phyloP scores from a whole-genome alignment of 53 echinoderm and acorn worm genomes.

The Temnopleurus reevesii region DNA sequence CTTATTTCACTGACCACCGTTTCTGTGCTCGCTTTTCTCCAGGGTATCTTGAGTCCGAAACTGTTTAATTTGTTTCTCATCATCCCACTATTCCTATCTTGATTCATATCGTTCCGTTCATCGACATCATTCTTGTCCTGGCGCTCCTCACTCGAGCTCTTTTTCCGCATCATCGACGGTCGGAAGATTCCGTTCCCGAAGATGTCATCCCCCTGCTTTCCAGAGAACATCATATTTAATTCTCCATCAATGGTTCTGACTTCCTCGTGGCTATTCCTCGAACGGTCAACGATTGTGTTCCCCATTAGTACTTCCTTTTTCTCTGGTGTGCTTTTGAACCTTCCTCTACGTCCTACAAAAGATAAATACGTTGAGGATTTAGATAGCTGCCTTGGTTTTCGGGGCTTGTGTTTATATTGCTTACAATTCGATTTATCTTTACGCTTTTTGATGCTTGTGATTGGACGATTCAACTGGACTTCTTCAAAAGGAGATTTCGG shows the following conservation, averaged over 20 bases:
- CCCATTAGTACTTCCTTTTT: background rate
- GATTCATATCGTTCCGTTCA: background rate
- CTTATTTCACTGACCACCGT: background rate
- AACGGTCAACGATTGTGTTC: background rate
- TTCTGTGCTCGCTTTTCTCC: constrained; percentile 11
- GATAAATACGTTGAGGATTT: background rate
- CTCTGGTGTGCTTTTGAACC: background rate
- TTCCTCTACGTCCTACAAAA: background rate
- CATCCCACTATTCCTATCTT: background rate
- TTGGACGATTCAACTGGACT: constrained; percentile 17
- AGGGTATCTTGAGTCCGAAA: background rate
- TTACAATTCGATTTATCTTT: background rate
- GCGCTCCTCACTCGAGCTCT: background rate
- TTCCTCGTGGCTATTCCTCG: background rate
- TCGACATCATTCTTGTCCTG: background rate
- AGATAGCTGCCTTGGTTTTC: background rate
- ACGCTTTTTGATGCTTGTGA: background rate
- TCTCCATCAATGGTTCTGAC: background rate
- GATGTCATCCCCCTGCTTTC: background rate
- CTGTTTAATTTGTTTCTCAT: constrained; percentile 7
- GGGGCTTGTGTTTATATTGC: background rate
- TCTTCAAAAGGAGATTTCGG: constrained; percentile 48
- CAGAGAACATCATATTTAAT: constrained; percentile 1
- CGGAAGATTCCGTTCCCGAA: background rate
- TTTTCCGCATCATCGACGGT: background rate